These are phyloP conservation scores for Timandra comae DNA, from an alignment of 2,888 invertebrate genomes.

Conservation along the genomic window DNA sequence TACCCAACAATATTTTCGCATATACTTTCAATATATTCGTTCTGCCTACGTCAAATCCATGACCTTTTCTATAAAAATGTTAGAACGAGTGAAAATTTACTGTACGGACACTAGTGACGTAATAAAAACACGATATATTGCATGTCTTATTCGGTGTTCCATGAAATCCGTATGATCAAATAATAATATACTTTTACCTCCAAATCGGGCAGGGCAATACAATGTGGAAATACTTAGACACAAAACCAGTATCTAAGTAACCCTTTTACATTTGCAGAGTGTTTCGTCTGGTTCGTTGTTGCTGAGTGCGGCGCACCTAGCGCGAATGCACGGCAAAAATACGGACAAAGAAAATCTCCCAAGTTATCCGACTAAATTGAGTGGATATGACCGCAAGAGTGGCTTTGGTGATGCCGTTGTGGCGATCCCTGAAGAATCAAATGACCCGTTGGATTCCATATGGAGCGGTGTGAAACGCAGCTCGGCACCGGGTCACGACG, in stretches of 20 bases:
- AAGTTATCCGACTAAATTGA: slow-evolving; percentile 51
- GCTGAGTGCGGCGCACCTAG: slow-evolving; percentile 85
- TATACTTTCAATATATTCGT: slow-evolving; percentile 6
- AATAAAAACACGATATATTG: slow-evolving; percentile 11
- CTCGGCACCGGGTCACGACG: slow-evolving; percentile 76
- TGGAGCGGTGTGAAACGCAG: slow-evolving; percentile 70
- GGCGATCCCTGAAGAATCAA: slow-evolving; percentile 60
- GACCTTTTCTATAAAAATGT: slow-evolving; percentile 29
- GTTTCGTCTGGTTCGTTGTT: slow-evolving; percentile 87
- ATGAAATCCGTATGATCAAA: slow-evolving; percentile 7
- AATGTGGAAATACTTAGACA: slow-evolving; percentile 7
- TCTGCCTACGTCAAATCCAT: slow-evolving; percentile 21
- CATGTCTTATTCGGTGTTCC: slow-evolving; percentile 6
- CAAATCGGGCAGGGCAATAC: not conserved
- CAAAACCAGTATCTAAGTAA: slow-evolving; percentile 18
- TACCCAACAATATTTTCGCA: slow-evolving; percentile 2
- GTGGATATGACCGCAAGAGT: slow-evolving; percentile 49
- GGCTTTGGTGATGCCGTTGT: slow-evolving; percentile 51
- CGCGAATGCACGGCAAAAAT: slow-evolving; percentile 69
- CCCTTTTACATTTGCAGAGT: slow-evolving; percentile 76
- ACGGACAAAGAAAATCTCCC: slow-evolving; percentile 52
- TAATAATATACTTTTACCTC: slow-evolving; percentile 5
- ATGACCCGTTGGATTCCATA: slow-evolving; percentile 51
- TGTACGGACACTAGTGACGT: slow-evolving; percentile 9
- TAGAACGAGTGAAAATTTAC: slow-evolving; percentile 15